Evolutionary conservation across 2,797 vertebrate species (phyloP), one percentile per base, ranked within the genome.

Genomic region (Astyanax mexicanus): DNA sequence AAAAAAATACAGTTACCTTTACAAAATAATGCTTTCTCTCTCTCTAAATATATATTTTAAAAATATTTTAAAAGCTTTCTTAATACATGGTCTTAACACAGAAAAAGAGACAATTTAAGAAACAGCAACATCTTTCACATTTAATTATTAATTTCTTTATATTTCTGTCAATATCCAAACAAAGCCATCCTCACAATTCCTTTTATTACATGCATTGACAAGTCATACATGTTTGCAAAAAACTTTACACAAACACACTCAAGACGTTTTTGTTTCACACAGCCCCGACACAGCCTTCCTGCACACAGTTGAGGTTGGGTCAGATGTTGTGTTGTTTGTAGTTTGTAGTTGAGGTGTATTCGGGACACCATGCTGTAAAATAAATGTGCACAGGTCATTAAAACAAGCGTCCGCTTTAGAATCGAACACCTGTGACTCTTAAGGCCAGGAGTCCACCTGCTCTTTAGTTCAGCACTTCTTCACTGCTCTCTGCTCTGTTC

Each of bases 381-480:
- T n/a, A n/a, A n/a, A n/a, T n/a, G n/a, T n/a, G n/a, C n/a, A n/a
- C n/a, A n/a, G n/a, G n/a, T n/a, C n/a, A n/a, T n/a, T 8, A 40
- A 64, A 72, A n/a, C n/a, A n/a, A 52, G 54, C 1, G 12, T 45
- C 37, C 23, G 1, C 13, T 13, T 11, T 12, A 29, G 35, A 6
- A 8, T 27, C n/a, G 19, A 66, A 70, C 69, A 61, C 74, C 45
- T 58, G 52, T 8, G 44, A 62, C 35, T 44, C 52, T 25, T 60
- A 38, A 55, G 49, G 45, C 29, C 55, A 60, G 60, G 60, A 51
- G 42, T 72, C 58, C 52, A 60, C 37, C 61, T 54, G 32, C 67
- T 21, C 1, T 35, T 0, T 19, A 69, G 21, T 19, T 49, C 68
- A 68, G 61, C 61, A 58, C 11, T 40, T 57, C n/a, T 44, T 35